A percentile compares a stretch with the other conserved stretches of the same genome.
phyloP scores from a whole-genome alignment of 2,797 vertebrate genomes.

The Sebastiscus tertius region DNA sequence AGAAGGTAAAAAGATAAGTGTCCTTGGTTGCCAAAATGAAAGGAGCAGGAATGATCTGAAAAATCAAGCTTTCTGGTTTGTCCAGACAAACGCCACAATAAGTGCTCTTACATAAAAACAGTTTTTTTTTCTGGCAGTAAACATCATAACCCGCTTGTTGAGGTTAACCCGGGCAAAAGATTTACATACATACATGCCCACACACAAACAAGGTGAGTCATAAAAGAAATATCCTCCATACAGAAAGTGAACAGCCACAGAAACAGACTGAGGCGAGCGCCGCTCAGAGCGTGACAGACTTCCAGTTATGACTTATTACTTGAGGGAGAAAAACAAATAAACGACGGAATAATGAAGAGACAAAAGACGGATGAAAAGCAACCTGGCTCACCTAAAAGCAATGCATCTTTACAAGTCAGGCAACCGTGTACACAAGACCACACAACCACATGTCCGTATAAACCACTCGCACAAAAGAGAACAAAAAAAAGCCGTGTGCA shows the following conservation, averaged over 20 bases:
- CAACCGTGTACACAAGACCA: constrained; percentile 23
- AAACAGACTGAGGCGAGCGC: constrained; percentile 29
- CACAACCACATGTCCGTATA: constrained; percentile 39
- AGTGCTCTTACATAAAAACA: neutral
- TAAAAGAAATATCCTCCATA: constrained; percentile 13
- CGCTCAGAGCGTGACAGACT: constrained; percentile 37
- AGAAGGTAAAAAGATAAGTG: neutral
- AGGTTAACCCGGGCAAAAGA: neutral
- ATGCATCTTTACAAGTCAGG: constrained; percentile 36
- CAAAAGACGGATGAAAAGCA: constrained; percentile 36
- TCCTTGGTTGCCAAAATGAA: neutral
- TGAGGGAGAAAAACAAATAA: constrained; percentile 53
- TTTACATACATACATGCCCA: neutral
- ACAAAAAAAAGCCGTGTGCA: constrained; percentile 15
- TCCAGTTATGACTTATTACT: constrained; percentile 53
- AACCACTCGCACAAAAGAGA: constrained; percentile 22
- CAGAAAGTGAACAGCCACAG: constrained; percentile 29
- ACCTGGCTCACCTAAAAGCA: constrained; percentile 40
- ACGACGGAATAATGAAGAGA: constrained; percentile 39
- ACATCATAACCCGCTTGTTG: constrained; percentile 2
- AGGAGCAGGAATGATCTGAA: neutral
- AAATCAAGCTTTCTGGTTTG: neutral
- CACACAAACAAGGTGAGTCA: constrained; percentile 48
- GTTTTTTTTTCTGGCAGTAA: neutral
- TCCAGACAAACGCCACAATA: neutral